phyloP scores from a whole-genome alignment of 30 jellyfish, hydroid and myxozoan species.

The Hydractinia symbiolongicarpus region DNA sequence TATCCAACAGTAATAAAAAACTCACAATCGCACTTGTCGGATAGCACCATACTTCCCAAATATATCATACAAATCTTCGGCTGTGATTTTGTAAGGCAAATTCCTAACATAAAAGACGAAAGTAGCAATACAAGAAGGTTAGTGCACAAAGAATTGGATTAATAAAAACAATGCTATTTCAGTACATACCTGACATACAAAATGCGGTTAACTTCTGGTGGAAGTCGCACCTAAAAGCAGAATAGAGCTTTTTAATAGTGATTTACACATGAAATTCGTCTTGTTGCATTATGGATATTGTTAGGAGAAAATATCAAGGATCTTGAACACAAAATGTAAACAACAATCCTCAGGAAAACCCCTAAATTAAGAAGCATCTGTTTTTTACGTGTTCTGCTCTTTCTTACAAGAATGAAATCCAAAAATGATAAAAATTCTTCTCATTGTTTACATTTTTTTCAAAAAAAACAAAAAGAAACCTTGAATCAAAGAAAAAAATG shows the following conservation, averaged over 20 bases:
- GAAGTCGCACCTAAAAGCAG: slow-evolving; percentile 70
- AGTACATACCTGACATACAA: slow-evolving; percentile 58
- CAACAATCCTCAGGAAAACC: too few relatives aligned
- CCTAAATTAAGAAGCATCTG: too few relatives aligned
- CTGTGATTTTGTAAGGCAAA: slow-evolving; percentile 77
- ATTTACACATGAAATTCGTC: too few relatives aligned
- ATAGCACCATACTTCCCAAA: slow-evolving; percentile 97
- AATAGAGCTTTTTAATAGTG: neutral
- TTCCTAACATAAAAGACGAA: slow-evolving; percentile 35
- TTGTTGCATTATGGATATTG: too few relatives aligned
- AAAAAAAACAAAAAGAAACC: too few relatives aligned
- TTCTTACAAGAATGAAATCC: too few relatives aligned
- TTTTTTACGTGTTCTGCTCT: too few relatives aligned
- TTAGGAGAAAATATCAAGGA: too few relatives aligned
- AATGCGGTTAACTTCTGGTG: slow-evolving; percentile 95
- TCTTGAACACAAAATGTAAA: too few relatives aligned
- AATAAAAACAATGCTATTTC: neutral
- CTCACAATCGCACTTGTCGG: slow-evolving; percentile 87
- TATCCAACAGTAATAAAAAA: neutral
- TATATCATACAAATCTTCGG: slow-evolving; percentile 87
- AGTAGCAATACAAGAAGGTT: neutral
- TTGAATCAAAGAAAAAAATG: too few relatives aligned
- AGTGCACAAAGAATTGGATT: neutral
- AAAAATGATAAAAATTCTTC: too few relatives aligned
- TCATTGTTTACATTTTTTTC: too few relatives aligned